Percentiles rank a stretch among this genome's conserved stretches.
Conservation (phyloP, 2,797 vertebrate genomes). For the Paramormyrops hopkinsi region DNA sequence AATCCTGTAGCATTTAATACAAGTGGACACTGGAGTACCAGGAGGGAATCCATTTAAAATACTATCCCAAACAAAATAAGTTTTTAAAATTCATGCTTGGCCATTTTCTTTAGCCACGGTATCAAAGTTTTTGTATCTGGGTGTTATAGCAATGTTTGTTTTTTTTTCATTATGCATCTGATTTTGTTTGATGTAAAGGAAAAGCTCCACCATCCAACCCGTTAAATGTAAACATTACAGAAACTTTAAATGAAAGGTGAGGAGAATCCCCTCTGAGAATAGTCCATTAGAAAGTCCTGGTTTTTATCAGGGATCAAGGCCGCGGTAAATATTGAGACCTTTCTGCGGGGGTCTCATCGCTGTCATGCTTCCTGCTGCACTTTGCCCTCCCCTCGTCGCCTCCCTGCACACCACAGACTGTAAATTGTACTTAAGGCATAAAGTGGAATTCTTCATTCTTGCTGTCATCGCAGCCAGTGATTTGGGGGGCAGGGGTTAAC, state of each 20-base stretch:
- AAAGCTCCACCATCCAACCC: neutral
- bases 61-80: neutral
- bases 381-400: neutral
- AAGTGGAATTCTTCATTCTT: neutral
- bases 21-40: neutral
- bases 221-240: neutral
- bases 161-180: neutral
- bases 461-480: slow-evolving; percentile 3
- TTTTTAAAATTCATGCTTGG: neutral
- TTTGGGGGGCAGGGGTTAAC: neutral
- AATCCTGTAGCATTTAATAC: neutral
- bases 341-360: neutral
- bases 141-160: neutral
- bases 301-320: neutral
- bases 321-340: neutral
- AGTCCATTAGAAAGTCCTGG: slow-evolving; percentile 1
- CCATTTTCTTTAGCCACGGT: neutral
- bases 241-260: neutral
- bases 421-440: neutral
- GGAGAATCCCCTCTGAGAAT: neutral
- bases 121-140: neutral
- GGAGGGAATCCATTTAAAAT: neutral
- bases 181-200: neutral
- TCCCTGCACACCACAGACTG: neutral
- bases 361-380: neutral